Base-by-base conservation (phyloP, 1,140 invertebrate species). In the Magallana angulata region DNA sequence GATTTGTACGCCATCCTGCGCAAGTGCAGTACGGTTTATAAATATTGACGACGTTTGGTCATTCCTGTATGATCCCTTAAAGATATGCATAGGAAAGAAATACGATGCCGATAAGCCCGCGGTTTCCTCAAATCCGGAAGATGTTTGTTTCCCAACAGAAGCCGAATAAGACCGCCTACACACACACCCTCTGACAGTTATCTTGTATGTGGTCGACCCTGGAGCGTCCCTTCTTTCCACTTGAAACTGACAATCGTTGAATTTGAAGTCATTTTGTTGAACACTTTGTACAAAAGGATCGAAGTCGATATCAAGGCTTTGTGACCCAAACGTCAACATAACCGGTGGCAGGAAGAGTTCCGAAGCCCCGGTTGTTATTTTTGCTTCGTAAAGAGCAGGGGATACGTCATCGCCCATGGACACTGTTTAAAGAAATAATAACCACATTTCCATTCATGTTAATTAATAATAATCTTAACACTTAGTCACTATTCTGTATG, bases 211-310 rank as follows among this genome's bases (percentile, higher is more conserved):
- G n/a, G 18, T 71, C 9, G 68, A 30, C 18, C 8, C 68, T 71
- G 5, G n/a, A 71, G 68, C 24, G n/a, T 30, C 18, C 12, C 36
- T 9, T 24, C 36, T 11, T 71, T 71, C 68, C 24, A 71, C 68
- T 71, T 71, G 68, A 30, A 71, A 71, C 30, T 71, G 68, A 71
- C 68, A 71, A 24, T 71, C 18, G 24, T 71, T 71, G 68, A 71
- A 30, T 9, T 30, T 71, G 68, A 71, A 71, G 7, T 71, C 68
- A 9, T 11, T 71, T 71, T 71, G 68, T 24, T 30, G 12, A 30
- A 30, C 68, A 30, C 7, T 9, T 9, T 18, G 7, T 11, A 24
- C 68, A 24, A 71, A 71, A 30, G 68, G n/a, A 36, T 18, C 18
- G 18, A 24, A 71, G 11, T 18, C 8, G 3, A 71, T 30, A 11